Evolutionary conservation across 2,113 vertebrate species (phyloP), one percentile per base, ranked within the genome.

Genomic region (Mesembrinibis cayennensis): DNA sequence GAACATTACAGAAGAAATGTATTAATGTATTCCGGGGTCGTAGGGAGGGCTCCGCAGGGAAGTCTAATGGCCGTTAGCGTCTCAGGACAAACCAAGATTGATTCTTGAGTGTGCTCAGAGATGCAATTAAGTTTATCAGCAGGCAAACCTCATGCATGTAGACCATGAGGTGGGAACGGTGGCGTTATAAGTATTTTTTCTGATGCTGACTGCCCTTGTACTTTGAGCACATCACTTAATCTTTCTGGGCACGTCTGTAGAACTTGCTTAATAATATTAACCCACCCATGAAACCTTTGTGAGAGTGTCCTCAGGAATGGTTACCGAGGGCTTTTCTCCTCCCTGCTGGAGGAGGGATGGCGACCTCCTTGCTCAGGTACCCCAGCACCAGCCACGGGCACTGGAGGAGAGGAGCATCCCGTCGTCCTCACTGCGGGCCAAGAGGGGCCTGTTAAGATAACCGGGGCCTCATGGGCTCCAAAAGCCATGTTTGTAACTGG

Each of bases 1-100:
- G 85, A 96, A 86, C 92, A 97, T 96, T 97, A 92, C 13, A 89
- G 90, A 79, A 95, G 77, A 92, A 91, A 96, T 82, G 66, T 94
- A 95, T 97, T 95, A 90, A 92, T 82, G 81, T 74, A 76, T 84
- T 90, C 59, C 63, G 80, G 61, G 95, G 76, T 63, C 55, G 49
- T 52, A 21, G 61, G 62, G 89, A 85, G 85, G 69, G 52, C 74
- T 92, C 95, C 2, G 1, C 62, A 55, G 91, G 89, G 82, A 91
- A 93, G 90, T 59, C 40, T 96, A 97, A 97, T 97, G 93, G 95
- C 92, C 92, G 93, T 95, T 84, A 85, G 56, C 3, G 0, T 94
- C 91, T 96, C 84, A 78, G 91, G 84, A 95, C 65, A 95, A 94
- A 91, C 49, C 88, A 87, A 30, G 80, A 92, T 89, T 95, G 95